Percentiles rank a stretch among this genome's conserved stretches.
phyloP scores from a whole-genome alignment of 2,113 vertebrate genomes.

The Pachypanchax playfairii region DNA sequence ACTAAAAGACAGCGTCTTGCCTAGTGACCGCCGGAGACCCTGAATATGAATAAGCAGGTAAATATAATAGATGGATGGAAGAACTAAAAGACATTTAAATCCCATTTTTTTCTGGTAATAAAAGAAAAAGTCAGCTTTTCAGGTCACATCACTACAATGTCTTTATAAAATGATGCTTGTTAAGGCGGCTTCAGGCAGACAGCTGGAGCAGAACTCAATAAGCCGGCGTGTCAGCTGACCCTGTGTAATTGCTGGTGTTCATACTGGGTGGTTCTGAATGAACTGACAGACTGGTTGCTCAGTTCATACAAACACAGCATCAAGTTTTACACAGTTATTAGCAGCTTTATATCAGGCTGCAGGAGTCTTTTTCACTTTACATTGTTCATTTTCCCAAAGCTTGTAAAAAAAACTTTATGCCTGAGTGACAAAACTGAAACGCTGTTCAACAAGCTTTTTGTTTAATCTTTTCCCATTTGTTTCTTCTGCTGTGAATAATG shows the following conservation, averaged over 20 bases:
- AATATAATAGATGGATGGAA: too few species aligned
- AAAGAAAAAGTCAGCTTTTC: conserved; percentile 3
- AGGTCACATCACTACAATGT: neutral
- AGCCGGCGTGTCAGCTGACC: conserved; percentile 34
- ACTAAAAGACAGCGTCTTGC: neutral
- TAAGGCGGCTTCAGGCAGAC: conserved; percentile 15
- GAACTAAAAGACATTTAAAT: neutral
- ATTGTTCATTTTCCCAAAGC: conserved; percentile 7
- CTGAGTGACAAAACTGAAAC: neutral
- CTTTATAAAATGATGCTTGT: conserved; percentile 30
- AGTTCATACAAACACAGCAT: conserved; percentile 35
- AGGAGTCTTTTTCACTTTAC: conserved; percentile 6
- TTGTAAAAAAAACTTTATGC: neutral
- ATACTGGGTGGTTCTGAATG: conserved; percentile 35
- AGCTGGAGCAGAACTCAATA: conserved; percentile 16
- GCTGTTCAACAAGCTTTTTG: neutral
- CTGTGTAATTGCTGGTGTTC: conserved; percentile 37
- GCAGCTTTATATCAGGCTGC: conserved; percentile 6
- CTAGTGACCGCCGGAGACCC: too few species aligned
- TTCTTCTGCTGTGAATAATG: neutral
- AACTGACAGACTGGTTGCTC: conserved; percentile 38
- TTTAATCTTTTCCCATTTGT: neutral
- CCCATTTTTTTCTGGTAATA: neutral
- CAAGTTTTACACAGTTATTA: conserved; percentile 13
- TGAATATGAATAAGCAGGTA: too few species aligned